These are phyloP conservation scores for Halichoerus grypus DNA, from an alignment of 2,113 vertebrate genomes.

Conservation along the genomic window DNA sequence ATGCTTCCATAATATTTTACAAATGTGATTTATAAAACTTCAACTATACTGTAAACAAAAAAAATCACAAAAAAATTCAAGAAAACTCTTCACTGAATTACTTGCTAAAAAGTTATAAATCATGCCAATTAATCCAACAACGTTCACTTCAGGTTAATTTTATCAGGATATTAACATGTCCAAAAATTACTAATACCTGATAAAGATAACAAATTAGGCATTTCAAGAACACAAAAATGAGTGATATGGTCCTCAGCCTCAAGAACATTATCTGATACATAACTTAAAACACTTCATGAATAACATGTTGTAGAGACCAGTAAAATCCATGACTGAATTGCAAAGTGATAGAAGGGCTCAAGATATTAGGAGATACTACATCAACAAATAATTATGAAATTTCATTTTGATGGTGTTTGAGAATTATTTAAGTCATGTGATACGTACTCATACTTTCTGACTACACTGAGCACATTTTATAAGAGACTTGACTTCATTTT, in stretches of 20 bases:
- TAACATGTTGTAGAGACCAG: not conserved
- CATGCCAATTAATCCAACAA: conserved; percentile 18
- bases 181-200: not conserved
- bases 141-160: conserved; percentile 59
- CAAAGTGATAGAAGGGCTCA: not conserved
- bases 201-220: not conserved
- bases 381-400: not conserved
- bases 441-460: not conserved
- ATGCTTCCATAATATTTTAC: not conserved
- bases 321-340: not conserved
- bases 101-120: conserved; percentile 34
- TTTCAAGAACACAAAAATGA: conserved; percentile 1
- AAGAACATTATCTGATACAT: not conserved
- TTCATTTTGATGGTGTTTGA: not conserved
- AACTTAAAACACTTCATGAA: not conserved
- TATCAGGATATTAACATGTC: not conserved
- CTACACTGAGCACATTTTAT: not conserved
- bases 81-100: conserved; percentile 24
- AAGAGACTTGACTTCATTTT: not conserved
- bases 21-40: not conserved
- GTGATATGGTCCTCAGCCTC: not conserved
- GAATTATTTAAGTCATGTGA: not conserved
- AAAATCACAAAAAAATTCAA: conserved; percentile 42
- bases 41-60: not conserved
- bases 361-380: not conserved